These are phyloP conservation scores for Emmelina monodactyla DNA, from an alignment of 2,888 invertebrate genomes.

Conservation along the genomic window DNA sequence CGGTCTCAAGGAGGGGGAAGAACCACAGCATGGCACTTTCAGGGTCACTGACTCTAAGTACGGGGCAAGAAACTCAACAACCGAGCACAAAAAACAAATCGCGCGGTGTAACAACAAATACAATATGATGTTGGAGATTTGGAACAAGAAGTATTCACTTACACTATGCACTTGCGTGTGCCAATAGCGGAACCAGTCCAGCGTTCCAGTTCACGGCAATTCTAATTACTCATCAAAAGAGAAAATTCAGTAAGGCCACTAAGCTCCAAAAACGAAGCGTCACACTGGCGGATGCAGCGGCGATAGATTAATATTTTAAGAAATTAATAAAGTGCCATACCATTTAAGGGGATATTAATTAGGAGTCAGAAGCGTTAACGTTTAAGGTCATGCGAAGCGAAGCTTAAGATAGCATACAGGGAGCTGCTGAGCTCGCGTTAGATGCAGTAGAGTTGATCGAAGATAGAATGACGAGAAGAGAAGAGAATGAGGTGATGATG, in stretches of 20 bases:
- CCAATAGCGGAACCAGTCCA: slow-evolving; percentile 58
- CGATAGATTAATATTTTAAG: slow-evolving; percentile 37
- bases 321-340: slow-evolving; percentile 62
- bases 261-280: slow-evolving; percentile 59
- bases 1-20: slow-evolving; percentile 35
- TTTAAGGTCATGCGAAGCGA: slow-evolving; percentile 42
- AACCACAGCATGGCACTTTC: slow-evolving; percentile 67
- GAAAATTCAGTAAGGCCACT: slow-evolving; percentile 59
- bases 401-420: slow-evolving; percentile 25
- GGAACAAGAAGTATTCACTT: slow-evolving; percentile 68
- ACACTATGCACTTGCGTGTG: slow-evolving; percentile 65
- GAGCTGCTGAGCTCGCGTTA: neutral
- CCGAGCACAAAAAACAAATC: slow-evolving; percentile 59
- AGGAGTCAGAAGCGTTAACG: slow-evolving; percentile 37
- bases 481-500: slow-evolving; percentile 11
- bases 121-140: slow-evolving; percentile 65
- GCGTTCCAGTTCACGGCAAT: slow-evolving; percentile 51
- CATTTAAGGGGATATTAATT: slow-evolving; percentile 47
- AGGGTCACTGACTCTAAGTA: slow-evolving; percentile 14
- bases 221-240: slow-evolving; percentile 46
- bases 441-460: neutral
- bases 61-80: slow-evolving; percentile 29
- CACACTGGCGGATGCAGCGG: slow-evolving; percentile 53
- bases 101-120: slow-evolving; percentile 55
- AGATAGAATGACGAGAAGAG: slow-evolving; percentile 10